phyloP scores from a whole-genome alignment of 2,888 invertebrate species.

The Drosophila aldrichi region DNA sequence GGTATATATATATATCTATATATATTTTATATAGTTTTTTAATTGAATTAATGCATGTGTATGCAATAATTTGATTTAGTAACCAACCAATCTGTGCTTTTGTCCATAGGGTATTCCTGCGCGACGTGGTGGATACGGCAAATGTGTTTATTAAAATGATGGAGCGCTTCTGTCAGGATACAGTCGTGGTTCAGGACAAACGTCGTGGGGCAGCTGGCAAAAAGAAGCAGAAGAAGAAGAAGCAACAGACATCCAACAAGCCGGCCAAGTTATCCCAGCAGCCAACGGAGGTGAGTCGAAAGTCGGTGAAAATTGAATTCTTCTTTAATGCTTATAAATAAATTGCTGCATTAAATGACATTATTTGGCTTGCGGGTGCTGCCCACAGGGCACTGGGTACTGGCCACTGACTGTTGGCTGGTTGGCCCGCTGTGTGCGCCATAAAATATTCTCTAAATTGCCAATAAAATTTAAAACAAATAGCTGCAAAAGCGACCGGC shows the following conservation, averaged over 20 bases:
- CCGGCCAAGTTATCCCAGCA: conserved; percentile 65
- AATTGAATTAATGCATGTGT: conserved; percentile 65
- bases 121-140: conserved; percentile 94
- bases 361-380: conserved; percentile 61
- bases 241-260: conserved; percentile 84
- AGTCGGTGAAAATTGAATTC: conserved; percentile 40
- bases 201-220: conserved; percentile 55
- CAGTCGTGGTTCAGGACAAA: conserved; percentile 90
- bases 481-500: conserved; percentile 30
- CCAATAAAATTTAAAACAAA: conserved; percentile 80
- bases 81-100: conserved; percentile 22
- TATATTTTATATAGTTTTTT: conserved; percentile 20
- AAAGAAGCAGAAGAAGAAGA: conserved; percentile 57
- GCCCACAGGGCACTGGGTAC: neutral
- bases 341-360: conserved; percentile 72
- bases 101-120: conserved; percentile 89
- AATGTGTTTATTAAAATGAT: conserved; percentile 97
- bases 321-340: conserved; percentile 66
- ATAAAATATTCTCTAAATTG: conserved; percentile 79
- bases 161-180: conserved; percentile 89
- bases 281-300: conserved; percentile 79
- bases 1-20: neutral
- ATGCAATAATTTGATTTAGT: conserved; percentile 56
- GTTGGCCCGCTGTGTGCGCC: conserved; percentile 66
- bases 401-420: neutral